Evolutionary conservation across 2,888 invertebrate species (phyloP).

Genomic region (Heliconius ethilla): DNA sequence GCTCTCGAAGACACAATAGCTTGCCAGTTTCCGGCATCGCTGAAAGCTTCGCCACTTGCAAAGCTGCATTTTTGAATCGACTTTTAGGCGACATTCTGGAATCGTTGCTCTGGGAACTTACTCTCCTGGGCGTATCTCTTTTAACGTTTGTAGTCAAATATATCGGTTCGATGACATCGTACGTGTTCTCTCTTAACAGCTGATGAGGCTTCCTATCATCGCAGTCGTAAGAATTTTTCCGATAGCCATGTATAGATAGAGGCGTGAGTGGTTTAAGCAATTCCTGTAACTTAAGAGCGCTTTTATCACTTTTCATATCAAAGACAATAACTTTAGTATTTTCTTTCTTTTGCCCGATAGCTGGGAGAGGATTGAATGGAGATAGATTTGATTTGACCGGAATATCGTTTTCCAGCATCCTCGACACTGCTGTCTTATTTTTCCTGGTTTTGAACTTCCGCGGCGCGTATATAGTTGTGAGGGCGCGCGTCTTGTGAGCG

Average conservation of each 20-base stretch:
- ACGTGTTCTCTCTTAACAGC: constrained; percentile 73
- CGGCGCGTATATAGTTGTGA: constrained; percentile 76
- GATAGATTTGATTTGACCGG: constrained; percentile 67
- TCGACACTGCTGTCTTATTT: constrained; percentile 68
- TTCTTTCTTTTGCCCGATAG: constrained; percentile 70
- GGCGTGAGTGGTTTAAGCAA: constrained; percentile 74
- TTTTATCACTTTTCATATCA: constrained; percentile 60
- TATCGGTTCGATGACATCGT: constrained; percentile 73
- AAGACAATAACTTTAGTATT: constrained; percentile 73
- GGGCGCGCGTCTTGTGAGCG: constrained; percentile 71
- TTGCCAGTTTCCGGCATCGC: constrained; percentile 73
- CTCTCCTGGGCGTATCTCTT: constrained; percentile 39
- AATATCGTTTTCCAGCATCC: constrained; percentile 73
- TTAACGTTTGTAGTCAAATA: constrained; percentile 61
- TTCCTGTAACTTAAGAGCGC: constrained; percentile 61
- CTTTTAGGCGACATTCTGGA: constrained; percentile 66
- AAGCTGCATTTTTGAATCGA: constrained; percentile 72
- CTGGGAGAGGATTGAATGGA: constrained; percentile 76
- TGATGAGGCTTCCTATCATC: constrained; percentile 63
- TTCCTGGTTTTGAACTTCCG: constrained; percentile 68
- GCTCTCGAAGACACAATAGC: constrained; percentile 68
- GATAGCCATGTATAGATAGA: constrained; percentile 62
- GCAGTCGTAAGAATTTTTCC: constrained; percentile 57
- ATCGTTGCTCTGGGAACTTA: constrained; percentile 40
- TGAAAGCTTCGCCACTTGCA: constrained; percentile 68